Base-by-base conservation (phyloP, 1,140 invertebrate species). In the Drosophila baimaii region DNA sequence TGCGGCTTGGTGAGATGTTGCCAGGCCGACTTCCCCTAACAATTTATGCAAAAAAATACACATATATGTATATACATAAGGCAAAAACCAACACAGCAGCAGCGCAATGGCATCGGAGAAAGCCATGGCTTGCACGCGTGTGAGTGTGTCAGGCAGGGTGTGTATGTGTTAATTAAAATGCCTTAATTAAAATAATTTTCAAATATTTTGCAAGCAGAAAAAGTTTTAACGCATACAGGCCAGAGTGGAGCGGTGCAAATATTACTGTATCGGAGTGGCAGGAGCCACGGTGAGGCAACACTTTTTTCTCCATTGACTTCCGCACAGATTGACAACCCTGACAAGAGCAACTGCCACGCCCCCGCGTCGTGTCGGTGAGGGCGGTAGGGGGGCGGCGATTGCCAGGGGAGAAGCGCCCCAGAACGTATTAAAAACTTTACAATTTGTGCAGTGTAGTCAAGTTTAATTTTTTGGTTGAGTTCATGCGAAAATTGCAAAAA, bases 381-480 rank as follows among this genome's bases (percentile, higher is more conserved):
- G n/a, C n/a, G 29, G 15, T 27, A 7, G 8, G 27, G 27, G 0
- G 27, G 27, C 5, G 27, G 37, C 21, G 15, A 43, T 41, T 25
- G 31, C 46, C 46, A 44, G 54, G 51, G 51, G 55, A 56, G 49
- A 7, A n/a, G 25, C 19, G 46, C 61, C 73, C 54, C 73, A 46
- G 72, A 88, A 82, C 79, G 84, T 88, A 86, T 86, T 89, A 86
- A 89, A 86, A 89, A 86, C 80, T 86, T 86, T 86, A 89, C 84
- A 86, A 79, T 83, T 86, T 75, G 81, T 88, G 70, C 83, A 82
- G 63, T 63, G 76, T 82, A 86, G 83, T 86, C 83, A 80, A 89
- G 83, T 86, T 86, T 86, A 86, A 86, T 86, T 86, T 86, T 86
- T 86, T 86, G 83, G 83, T 86, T 89, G 83, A 86, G 83, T 86